Percentiles rank a stretch among this genome's conserved stretches.
Evolutionary conservation across 2,797 vertebrate genomes (phyloP).

Genomic region (Epinephelus malabaricus): DNA sequence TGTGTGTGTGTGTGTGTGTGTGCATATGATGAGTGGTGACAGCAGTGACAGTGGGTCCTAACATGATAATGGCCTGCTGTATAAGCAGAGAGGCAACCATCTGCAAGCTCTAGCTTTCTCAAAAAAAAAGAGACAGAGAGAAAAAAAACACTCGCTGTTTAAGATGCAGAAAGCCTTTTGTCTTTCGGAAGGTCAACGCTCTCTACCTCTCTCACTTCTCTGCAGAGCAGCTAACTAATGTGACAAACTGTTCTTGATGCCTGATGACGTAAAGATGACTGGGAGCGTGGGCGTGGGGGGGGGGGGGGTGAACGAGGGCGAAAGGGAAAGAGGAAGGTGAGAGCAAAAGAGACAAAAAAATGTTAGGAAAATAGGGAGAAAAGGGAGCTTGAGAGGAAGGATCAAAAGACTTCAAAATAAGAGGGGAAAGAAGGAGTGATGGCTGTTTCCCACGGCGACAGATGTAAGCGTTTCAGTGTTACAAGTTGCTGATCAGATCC

Average conservation of each 20-base stretch:
- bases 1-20: conserved; percentile 11
- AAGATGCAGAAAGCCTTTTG: conserved; percentile 73
- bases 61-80: conserved; percentile 61
- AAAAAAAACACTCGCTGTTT: conserved; percentile 62
- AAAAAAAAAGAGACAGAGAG: not conserved
- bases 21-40: conserved; percentile 51
- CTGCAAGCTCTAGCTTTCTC: conserved; percentile 52
- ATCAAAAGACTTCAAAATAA: not conserved
- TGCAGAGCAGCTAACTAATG: conserved; percentile 48
- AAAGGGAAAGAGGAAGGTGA: conserved; percentile 10
- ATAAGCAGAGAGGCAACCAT: conserved; percentile 57
- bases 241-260: conserved; percentile 70
- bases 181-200: conserved; percentile 74
- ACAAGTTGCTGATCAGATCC: conserved; percentile 13
- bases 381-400: not conserved
- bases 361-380: not conserved
- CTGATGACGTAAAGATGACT: conserved; percentile 33
- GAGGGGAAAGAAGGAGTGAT: not conserved
- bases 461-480: not conserved
- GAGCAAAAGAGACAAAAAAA: not conserved
- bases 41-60: conserved; percentile 46
- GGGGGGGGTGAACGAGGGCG: not conserved
- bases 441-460: not conserved
- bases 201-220: conserved; percentile 32
- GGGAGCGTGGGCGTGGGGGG: conserved; percentile 7